Conservation (phyloP, 2,113 vertebrate species). For the Pseudorectes ferrugineus region DNA sequence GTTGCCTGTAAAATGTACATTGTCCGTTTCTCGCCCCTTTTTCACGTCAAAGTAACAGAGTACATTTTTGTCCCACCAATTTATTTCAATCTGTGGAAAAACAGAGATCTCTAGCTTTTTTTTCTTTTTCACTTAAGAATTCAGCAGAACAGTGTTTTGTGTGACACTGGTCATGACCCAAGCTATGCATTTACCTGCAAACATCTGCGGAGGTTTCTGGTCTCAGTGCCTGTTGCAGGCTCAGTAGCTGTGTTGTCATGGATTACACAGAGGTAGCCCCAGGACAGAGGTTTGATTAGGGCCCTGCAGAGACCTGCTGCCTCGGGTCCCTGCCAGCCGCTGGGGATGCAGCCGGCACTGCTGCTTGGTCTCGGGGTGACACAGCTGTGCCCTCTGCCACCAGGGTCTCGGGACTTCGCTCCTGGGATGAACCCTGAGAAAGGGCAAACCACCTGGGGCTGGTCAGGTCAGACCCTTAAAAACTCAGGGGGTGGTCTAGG, state of each 20-base stretch:
- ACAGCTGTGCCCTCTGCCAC: background rate
- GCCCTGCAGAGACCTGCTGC: background rate
- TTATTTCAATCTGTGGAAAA: background rate
- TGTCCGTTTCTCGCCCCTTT: background rate
- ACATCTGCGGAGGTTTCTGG: background rate
- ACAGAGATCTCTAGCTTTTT: background rate
- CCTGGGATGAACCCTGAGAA: conserved; percentile 18
- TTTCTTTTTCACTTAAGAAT: background rate
- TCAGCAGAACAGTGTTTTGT: background rate
- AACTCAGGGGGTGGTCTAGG: background rate
- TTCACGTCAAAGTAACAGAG: background rate
- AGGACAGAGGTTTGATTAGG: background rate
- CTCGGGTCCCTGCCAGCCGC: background rate
- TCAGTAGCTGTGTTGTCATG: background rate
- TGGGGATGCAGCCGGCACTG: rapidly evolving
- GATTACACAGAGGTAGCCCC: background rate
- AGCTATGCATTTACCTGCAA: background rate
- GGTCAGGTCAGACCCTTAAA: background rate
- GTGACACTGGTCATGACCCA: background rate
- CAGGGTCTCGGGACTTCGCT: background rate
- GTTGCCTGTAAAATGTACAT: background rate
- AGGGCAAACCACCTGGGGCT: background rate
- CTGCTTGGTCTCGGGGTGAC: rapidly evolving
- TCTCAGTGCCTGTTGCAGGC: background rate
- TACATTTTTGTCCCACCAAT: background rate